phyloP scores from a whole-genome alignment of 37 sponge, comb jelly and placozoan genomes.

The Aplysina aerophoba region DNA sequence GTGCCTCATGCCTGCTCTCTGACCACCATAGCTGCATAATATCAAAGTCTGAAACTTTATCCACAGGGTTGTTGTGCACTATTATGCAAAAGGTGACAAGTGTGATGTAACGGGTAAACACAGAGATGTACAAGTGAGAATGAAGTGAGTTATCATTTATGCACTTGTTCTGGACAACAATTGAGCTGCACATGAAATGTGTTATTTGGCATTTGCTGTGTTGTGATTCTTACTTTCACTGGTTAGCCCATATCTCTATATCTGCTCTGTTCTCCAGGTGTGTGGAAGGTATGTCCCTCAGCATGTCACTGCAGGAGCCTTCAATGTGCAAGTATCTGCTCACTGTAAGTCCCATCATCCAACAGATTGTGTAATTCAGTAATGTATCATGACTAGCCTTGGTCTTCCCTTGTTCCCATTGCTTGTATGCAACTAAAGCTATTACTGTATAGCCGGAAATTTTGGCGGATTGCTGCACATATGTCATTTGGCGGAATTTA shows the following conservation, averaged over 20 bases:
- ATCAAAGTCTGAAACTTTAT: too few species aligned
- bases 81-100: slow-evolving; percentile 68
- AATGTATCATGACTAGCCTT: too few species aligned
- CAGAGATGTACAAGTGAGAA: slow-evolving; percentile 70
- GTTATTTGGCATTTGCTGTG: too few species aligned
- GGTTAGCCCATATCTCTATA: background rate
- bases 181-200: too few species aligned
- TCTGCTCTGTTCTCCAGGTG: background rate
- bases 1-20: background rate
- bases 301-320: slow-evolving; percentile 74
- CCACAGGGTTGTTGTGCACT: slow-evolving; percentile 69
- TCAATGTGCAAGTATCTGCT: slow-evolving; percentile 69
- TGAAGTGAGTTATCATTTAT: slow-evolving; percentile 82
- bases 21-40: background rate
- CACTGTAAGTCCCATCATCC: slow-evolving; percentile 55
- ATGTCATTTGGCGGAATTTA: too few species aligned
- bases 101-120: slow-evolving; percentile 74
- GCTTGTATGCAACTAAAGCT: too few species aligned
- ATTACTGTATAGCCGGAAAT: too few species aligned
- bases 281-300: background rate
- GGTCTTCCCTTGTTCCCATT: too few species aligned
- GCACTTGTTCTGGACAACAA: too few species aligned
- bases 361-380: too few species aligned
- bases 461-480: too few species aligned
- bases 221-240: too few species aligned